These are phyloP conservation scores for Cyprinus carpio DNA, from an alignment of 2,113 vertebrate species.

Conservation along the genomic window DNA sequence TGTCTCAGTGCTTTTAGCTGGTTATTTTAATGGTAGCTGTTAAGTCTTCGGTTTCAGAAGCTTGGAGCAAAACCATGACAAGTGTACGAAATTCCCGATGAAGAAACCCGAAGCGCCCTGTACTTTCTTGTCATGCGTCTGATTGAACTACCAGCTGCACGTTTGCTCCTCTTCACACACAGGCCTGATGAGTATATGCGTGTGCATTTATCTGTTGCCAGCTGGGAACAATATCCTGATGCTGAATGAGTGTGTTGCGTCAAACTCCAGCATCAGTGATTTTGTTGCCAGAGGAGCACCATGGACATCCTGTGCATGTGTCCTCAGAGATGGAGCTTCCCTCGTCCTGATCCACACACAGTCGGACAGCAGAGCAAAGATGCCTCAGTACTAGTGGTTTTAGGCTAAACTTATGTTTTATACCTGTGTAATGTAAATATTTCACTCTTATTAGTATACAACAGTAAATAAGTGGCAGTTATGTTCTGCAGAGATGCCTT, in stretches of 20 bases:
- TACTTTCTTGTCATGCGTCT: conserved; percentile 31
- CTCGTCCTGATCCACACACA: not conserved
- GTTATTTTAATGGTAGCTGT: not conserved
- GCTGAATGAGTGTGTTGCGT: conserved; percentile 83
- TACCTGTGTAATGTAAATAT: not conserved
- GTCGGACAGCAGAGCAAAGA: not conserved
- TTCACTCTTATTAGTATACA: conserved; percentile 7
- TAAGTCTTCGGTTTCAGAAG: not conserved
- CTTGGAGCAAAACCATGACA: not conserved
- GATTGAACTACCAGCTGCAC: conserved; percentile 68
- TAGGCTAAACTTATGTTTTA: not conserved
- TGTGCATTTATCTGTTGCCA: conserved; percentile 60
- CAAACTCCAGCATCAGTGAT: conserved; percentile 95
- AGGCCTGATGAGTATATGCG: not conserved
- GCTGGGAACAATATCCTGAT: conserved; percentile 89
- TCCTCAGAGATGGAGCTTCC: not conserved
- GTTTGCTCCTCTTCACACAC: conserved; percentile 36
- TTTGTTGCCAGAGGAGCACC: conserved; percentile 86
- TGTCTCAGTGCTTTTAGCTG: not conserved
- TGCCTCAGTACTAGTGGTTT: not conserved
- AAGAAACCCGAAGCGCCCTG: conserved; percentile 38
- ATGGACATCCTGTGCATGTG: conserved; percentile 57
- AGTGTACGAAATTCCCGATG: conserved; percentile 12
- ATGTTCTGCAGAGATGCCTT: not conserved
- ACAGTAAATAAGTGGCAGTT: not conserved